A percentile compares a stretch with the other conserved stretches of the same genome.
phyloP scores from a whole-genome alignment of 2,113 vertebrate species.

The Porphyrio hochstetteri region DNA sequence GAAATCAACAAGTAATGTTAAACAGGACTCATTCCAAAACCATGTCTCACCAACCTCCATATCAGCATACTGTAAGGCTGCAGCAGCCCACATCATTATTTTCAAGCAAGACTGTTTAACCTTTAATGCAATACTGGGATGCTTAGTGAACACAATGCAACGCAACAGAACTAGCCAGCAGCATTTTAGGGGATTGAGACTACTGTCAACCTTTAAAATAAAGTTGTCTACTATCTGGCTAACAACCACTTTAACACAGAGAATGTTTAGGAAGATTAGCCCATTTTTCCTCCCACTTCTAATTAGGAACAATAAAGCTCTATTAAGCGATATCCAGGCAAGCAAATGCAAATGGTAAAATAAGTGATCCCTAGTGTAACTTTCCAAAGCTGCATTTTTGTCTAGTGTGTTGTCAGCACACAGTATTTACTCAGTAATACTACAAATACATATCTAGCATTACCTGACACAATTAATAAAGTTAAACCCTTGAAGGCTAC shows the following conservation, averaged over 20 bases:
- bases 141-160: rapidly evolving
- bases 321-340: not conserved
- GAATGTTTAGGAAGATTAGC: not conserved
- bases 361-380: not conserved
- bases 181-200: not conserved
- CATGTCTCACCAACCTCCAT: not conserved
- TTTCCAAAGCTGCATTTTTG: not conserved
- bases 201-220: not conserved
- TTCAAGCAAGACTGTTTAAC: not conserved
- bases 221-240: not conserved
- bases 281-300: not conserved
- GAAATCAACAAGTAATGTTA: not conserved
- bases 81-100: not conserved
- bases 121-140: not conserved
- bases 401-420: not conserved
- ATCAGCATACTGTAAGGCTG: not conserved
- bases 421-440: not conserved
- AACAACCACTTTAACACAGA: not conserved
- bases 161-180: not conserved
- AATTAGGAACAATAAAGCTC: not conserved
- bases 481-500: not conserved
- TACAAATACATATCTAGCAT: not conserved
- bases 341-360: not conserved
- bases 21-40: not conserved
- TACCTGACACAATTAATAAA: not conserved